phyloP scores from a whole-genome alignment of 2,888 invertebrate genomes.

The Pinctada fucata region DNA sequence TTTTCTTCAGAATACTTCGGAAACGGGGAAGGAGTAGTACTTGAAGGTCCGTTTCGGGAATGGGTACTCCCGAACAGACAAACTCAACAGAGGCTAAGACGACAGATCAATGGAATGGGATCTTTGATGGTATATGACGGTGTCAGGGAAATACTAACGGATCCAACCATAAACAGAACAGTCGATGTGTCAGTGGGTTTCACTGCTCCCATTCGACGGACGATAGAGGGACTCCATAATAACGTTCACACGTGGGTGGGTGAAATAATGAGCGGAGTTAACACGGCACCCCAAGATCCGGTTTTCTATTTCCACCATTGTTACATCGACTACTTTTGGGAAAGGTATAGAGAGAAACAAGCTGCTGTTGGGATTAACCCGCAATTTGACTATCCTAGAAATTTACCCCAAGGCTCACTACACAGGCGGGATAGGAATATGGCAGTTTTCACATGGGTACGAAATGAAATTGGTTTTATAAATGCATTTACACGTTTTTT shows the following conservation, averaged over 20 bases:
- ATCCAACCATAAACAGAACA: background rate
- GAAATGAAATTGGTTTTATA: slow-evolving; percentile 44
- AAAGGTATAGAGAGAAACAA: slow-evolving; percentile 60
- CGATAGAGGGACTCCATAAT: slow-evolving; percentile 48
- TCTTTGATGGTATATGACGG: slow-evolving; percentile 49
- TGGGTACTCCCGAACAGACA: slow-evolving; percentile 51
- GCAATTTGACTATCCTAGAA: slow-evolving; percentile 44
- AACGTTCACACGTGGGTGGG: slow-evolving; percentile 71
- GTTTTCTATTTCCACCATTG: slow-evolving; percentile 74
- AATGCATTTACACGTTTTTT: slow-evolving; percentile 34
- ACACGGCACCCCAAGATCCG: slow-evolving; percentile 73
- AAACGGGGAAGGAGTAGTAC: slow-evolving; percentile 57
- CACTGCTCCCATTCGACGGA: slow-evolving; percentile 6
- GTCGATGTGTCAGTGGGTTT: background rate
- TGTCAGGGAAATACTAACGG: slow-evolving; percentile 43
- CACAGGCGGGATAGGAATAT: slow-evolving; percentile 41
- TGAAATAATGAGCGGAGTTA: slow-evolving; percentile 69
- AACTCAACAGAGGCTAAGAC: slow-evolving; percentile 39
- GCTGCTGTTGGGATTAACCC: slow-evolving; percentile 44
- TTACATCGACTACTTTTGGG: slow-evolving; percentile 74
- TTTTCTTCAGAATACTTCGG: slow-evolving; percentile 61
- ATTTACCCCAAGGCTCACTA: slow-evolving; percentile 34
- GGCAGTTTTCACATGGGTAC: slow-evolving; percentile 46
- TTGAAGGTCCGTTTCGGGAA: slow-evolving; percentile 62
- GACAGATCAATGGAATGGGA: slow-evolving; percentile 57